A percentile compares a stretch with the other conserved stretches of the same genome.
phyloP scores from a whole-genome alignment of 1,140 invertebrate genomes.

The Polypedilum pembai region DNA sequence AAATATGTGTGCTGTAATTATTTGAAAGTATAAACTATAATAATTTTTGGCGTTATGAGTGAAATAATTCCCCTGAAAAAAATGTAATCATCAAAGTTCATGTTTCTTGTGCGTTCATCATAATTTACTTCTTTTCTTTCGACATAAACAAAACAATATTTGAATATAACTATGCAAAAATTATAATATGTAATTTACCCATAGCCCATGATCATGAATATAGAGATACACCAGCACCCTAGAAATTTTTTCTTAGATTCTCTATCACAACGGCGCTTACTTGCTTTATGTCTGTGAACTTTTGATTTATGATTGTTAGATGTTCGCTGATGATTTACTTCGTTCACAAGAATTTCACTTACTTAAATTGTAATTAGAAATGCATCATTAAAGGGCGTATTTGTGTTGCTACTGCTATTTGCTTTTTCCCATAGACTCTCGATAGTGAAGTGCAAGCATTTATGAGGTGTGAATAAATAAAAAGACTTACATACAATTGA shows the following conservation, averaged over 20 bases:
- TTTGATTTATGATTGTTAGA: slow-evolving; percentile 26
- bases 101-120: not conserved
- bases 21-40: not conserved
- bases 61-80: not conserved
- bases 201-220: not conserved
- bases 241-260: no score
- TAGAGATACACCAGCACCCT: no score
- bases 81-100: not conserved
- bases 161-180: slow-evolving; percentile 20
- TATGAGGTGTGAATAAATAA: not conserved
- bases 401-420: not conserved
- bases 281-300: slow-evolving; percentile 17
- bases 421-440: no score
- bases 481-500: not conserved
- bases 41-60: not conserved
- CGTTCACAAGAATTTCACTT: slow-evolving; percentile 27
- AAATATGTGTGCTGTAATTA: not conserved
- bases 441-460: not conserved
- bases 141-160: not conserved
- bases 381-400: not conserved
- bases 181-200: slow-evolving; percentile 11
- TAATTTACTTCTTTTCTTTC: not conserved
- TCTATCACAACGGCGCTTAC: not conserved
- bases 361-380: not conserved
- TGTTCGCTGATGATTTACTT: slow-evolving; percentile 1